Base-by-base conservation (phyloP, 2,888 invertebrate species). In the Coenonympha arcania region DNA sequence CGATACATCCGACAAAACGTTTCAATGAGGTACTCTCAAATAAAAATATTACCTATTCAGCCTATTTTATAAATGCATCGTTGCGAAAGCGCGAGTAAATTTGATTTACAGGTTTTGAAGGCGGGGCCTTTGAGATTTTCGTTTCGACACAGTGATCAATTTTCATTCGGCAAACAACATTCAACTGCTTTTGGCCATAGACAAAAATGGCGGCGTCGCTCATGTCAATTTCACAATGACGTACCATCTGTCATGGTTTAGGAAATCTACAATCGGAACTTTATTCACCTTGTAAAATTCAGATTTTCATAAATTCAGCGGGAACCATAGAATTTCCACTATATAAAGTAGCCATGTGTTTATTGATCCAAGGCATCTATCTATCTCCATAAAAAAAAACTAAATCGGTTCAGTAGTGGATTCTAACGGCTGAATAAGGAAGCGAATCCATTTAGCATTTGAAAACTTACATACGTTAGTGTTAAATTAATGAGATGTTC, bases 71-170 rank as follows among this genome's bases (percentile, higher is more conserved):
- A 79, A 73, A 66, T 76, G 67, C 76, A 77, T 70, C 82, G 82
- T 85, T 71, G 78, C 83, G 79, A 60, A 54, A 76, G 76, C 69
- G 71, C 69, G 75, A 73, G 71, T 72, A 67, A 79, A 79, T 72
- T 73, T 71, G 76, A 79, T 74, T 75, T 75, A 75, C 73, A 71
- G 69, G 69, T 72, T 61, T 59, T 71, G 76, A 69, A 86, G 84
- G 85, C 85, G 85, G 82, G 85, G 84, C 80, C 80, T 82, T 67
- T 58, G 71, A 73, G 73, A 73, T 73, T 76, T 71, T 79, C 74
- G 81, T 75, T 81, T 79, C 77, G 19, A 9, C 11, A 79, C 79
- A 79, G 71, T 78, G 74, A 76, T 73, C 77, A 76, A 79, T 57
- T 28, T 18, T n/a, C n/a, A n/a, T n/a, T n/a, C n/a, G n/a, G n/a